Evolutionary conservation across 2,797 vertebrate genomes (phyloP).

Genomic region (Micromesistius poutassou): DNA sequence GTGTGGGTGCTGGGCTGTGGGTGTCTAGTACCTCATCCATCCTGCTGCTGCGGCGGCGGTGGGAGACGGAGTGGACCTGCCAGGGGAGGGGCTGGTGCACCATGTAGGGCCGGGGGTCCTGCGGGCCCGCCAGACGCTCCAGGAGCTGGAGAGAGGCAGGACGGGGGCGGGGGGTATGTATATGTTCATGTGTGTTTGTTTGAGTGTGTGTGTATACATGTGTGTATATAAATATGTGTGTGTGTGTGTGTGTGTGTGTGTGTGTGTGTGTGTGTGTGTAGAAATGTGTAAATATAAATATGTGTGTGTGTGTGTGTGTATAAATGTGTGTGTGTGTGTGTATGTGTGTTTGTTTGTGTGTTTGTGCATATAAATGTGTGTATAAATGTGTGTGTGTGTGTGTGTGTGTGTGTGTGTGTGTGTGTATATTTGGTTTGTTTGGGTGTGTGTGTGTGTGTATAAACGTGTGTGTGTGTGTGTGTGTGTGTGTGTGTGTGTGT

Average conservation of each 20-base stretch:
- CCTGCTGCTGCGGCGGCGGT: conserved; percentile 78
- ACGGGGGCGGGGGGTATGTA: not conserved
- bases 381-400: not conserved
- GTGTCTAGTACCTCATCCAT: conserved; percentile 65
- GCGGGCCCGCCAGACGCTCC: conserved; percentile 47
- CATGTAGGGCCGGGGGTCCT: conserved; percentile 77
- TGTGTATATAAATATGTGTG: too few species aligned
- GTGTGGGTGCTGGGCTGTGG: too few species aligned
- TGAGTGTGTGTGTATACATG: too few species aligned
- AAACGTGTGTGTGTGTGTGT: not conserved
- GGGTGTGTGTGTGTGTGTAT: not conserved
- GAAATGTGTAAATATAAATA: too few species aligned
- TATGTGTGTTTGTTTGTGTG: too few species aligned
- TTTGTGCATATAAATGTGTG: too few species aligned
- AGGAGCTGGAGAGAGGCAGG: conserved; percentile 59
- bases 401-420: not conserved
- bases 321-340: too few species aligned
- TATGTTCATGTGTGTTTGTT: not conserved
- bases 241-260: too few species aligned
- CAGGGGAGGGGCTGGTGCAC: conserved; percentile 84
- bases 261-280: too few species aligned
- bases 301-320: too few species aligned
- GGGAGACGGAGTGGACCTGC: conserved; percentile 82
- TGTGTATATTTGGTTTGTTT: not conserved
- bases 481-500: not conserved